Conservation (phyloP, 2,797 vertebrate genomes). For the Fundulus diaphanus region DNA sequence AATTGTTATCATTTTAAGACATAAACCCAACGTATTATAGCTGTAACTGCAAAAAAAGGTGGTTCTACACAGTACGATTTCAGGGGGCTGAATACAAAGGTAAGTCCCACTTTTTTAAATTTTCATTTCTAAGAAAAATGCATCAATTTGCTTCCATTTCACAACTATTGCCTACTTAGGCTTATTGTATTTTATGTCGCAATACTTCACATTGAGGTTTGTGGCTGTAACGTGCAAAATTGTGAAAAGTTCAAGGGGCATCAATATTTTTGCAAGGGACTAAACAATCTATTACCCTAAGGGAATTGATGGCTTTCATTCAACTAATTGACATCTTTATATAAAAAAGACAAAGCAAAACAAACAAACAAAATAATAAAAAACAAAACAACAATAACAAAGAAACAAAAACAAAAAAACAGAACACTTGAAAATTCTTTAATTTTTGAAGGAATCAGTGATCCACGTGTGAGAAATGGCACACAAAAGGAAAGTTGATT, state of each 20-base stretch:
- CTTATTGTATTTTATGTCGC: background rate
- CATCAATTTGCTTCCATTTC: background rate
- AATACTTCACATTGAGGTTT: background rate
- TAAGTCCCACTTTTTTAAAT: background rate
- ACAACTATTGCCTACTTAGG: background rate
- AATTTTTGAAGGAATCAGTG: background rate
- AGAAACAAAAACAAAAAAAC: background rate
- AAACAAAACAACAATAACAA: too few species aligned
- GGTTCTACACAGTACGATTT: background rate
- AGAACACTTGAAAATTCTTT: background rate
- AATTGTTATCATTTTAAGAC: background rate
- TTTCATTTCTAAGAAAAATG: background rate
- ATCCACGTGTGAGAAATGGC: too few species aligned
- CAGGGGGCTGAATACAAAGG: background rate
- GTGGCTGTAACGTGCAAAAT: background rate
- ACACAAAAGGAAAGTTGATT: too few species aligned
- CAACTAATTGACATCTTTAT: background rate
- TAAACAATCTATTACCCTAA: background rate
- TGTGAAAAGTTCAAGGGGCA: background rate
- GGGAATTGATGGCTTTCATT: background rate
- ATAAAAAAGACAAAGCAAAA: too few species aligned
- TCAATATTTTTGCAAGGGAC: background rate
- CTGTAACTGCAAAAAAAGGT: background rate
- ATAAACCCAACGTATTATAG: background rate
- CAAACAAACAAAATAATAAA: background rate